Conservation (phyloP, 2,888 invertebrate genomes). For the Ferdinandea cuprea region DNA sequence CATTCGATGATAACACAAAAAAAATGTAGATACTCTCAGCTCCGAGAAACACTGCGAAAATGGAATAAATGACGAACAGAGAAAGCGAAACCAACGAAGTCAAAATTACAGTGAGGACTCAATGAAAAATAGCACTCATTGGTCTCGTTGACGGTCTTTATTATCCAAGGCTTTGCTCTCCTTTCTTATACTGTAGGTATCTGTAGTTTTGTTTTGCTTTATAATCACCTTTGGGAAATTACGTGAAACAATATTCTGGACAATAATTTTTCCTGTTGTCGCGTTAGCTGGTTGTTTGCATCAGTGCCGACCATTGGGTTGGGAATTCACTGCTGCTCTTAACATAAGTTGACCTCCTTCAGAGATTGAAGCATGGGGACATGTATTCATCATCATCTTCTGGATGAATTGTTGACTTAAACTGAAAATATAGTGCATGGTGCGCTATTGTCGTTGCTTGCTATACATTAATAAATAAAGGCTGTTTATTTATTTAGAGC, state of each 20-base stretch:
- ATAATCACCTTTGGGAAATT: conserved; percentile 73
- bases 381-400: neutral
- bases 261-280: conserved; percentile 63
- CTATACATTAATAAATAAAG: neutral
- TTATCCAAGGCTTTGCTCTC: conserved; percentile 42
- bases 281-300: conserved; percentile 60
- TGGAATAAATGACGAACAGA: conserved; percentile 61
- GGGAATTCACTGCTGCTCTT: conserved; percentile 44
- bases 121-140: conserved; percentile 42
- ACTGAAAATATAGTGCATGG: neutral
- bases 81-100: conserved; percentile 56
- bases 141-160: conserved; percentile 44
- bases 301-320: conserved; percentile 35
- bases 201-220: conserved; percentile 16
- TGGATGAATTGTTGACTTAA: neutral
- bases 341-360: conserved; percentile 43
- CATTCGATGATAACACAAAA: conserved; percentile 51
- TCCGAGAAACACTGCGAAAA: conserved; percentile 63
- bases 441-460: neutral
- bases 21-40: conserved; percentile 45
- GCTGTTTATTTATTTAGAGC: too few species aligned
- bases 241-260: conserved; percentile 69
- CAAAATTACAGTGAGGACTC: conserved; percentile 43
- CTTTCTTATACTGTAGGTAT: conserved; percentile 11
- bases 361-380: conserved; percentile 16